These are phyloP conservation scores for Flexamia atlantica DNA, from an alignment of 2,888 invertebrate genomes.

Conservation along the genomic window DNA sequence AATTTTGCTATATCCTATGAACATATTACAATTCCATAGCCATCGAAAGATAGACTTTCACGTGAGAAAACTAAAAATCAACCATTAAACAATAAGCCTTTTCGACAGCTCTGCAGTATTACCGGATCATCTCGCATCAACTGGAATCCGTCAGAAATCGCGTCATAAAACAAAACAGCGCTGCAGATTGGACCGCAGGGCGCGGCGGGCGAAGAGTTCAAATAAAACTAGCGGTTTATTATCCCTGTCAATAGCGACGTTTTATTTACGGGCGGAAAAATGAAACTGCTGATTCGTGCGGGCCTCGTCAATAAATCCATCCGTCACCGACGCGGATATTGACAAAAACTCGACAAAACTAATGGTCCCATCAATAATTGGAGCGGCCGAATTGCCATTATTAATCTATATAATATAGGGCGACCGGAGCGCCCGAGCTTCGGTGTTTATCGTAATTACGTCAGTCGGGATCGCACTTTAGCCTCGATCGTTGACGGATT, in stretches of 20 bases:
- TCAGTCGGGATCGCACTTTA: conserved; percentile 12
- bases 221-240: conserved; percentile 58
- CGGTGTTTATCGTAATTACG: conserved; percentile 13
- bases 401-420: conserved; percentile 56
- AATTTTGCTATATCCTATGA: too few species aligned
- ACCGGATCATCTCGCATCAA: not conserved
- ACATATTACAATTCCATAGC: too few species aligned
- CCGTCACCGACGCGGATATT: conserved; percentile 27
- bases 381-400: conserved; percentile 47
- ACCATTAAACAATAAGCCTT: conserved; percentile 18
- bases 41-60: not conserved
- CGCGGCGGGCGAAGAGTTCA: conserved; percentile 25
- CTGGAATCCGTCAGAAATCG: conserved; percentile 1
- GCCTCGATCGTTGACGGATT: conserved; percentile 11
- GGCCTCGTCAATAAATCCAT: conserved; percentile 54
- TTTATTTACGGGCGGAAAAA: conserved; percentile 54
- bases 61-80: not conserved
- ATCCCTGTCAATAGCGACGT: conserved; percentile 54
- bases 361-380: conserved; percentile 53
- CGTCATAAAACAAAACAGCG: conserved; percentile 25
- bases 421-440: not conserved
- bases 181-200: conserved; percentile 14
- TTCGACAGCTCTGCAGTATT: conserved; percentile 13
- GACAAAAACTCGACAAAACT: conserved; percentile 39
- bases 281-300: conserved; percentile 54